Conservation (phyloP, 2,113 vertebrate genomes). For the Microtus pennsylvanicus region DNA sequence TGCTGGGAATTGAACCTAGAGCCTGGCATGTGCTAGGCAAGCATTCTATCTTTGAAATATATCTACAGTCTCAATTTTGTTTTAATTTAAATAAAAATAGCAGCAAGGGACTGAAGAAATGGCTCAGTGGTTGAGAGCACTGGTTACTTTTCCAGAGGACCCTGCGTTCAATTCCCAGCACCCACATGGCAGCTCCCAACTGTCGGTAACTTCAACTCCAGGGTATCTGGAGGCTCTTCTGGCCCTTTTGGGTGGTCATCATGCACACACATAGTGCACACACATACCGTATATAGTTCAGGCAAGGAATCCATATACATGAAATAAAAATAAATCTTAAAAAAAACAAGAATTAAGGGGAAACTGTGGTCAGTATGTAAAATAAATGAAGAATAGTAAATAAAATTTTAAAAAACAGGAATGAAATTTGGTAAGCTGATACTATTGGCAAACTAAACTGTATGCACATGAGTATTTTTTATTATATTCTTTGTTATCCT, state of each 20-base stretch:
- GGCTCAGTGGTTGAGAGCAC: not conserved
- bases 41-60: not conserved
- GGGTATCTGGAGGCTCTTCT: not conserved
- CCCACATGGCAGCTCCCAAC: not conserved
- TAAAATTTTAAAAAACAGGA: not conserved
- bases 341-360: not conserved
- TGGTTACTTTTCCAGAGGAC: not conserved
- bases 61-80: not conserved
- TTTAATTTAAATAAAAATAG: conserved; percentile 4
- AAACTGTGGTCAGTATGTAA: too few relatives aligned
- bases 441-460: conserved; percentile 1
- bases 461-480: not conserved
- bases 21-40: not conserved
- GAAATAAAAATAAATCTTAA: not conserved
- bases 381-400: too few relatives aligned
- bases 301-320: not conserved
- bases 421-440: not conserved
- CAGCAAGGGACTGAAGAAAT: not conserved
- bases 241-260: not conserved
- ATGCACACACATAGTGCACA: not conserved
- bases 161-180: not conserved
- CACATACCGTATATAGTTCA: not conserved
- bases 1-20: not conserved
- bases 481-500: not conserved
- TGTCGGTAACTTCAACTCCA: not conserved